phyloP scores from a whole-genome alignment of 2,888 invertebrate genomes.

The Gymnoscelis rufifasciata region DNA sequence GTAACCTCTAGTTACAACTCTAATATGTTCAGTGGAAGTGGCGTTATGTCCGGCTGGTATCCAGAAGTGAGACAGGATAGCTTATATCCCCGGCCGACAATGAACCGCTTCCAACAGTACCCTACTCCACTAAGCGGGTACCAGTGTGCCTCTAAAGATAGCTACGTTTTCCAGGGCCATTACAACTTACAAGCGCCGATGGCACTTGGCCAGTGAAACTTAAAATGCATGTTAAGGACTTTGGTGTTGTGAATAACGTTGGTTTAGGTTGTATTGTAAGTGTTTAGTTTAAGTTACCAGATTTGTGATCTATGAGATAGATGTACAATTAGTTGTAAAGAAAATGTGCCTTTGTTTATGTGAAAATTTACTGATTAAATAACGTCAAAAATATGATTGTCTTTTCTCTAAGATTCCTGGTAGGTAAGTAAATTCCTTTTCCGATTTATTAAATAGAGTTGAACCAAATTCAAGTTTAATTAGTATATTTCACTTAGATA shows the following conservation, averaged over 20 bases:
- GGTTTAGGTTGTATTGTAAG: conserved; percentile 11
- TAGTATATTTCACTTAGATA: too few relatives aligned
- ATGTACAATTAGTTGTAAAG: conserved; percentile 22
- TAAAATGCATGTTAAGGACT: conserved; percentile 4
- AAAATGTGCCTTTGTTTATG: conserved; percentile 28
- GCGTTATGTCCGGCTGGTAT: conserved; percentile 57
- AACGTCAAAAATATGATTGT: not conserved
- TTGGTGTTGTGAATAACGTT: conserved; percentile 7
- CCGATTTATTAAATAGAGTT: too few relatives aligned
- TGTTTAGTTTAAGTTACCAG: conserved; percentile 51
- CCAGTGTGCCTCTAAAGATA: conserved; percentile 71
- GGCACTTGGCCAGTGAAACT: conserved; percentile 64
- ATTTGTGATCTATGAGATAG: conserved; percentile 45
- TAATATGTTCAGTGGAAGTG: conserved; percentile 46
- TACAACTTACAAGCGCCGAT: conserved; percentile 69
- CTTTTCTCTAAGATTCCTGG: not conserved
- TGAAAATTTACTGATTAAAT: conserved; percentile 15
- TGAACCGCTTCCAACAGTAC: conserved; percentile 66
- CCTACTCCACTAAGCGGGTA: conserved; percentile 55
- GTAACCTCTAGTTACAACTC: conserved; percentile 47
- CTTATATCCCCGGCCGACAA: conserved; percentile 50
- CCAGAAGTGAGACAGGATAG: conserved; percentile 60
- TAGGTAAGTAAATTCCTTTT: too few relatives aligned
- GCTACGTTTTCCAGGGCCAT: conserved; percentile 74
- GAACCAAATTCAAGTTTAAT: too few relatives aligned